Percentiles rank a stretch among this genome's conserved stretches.
Conservation (phyloP, 1,140 invertebrate species). For the Neodiprion lecontei region DNA sequence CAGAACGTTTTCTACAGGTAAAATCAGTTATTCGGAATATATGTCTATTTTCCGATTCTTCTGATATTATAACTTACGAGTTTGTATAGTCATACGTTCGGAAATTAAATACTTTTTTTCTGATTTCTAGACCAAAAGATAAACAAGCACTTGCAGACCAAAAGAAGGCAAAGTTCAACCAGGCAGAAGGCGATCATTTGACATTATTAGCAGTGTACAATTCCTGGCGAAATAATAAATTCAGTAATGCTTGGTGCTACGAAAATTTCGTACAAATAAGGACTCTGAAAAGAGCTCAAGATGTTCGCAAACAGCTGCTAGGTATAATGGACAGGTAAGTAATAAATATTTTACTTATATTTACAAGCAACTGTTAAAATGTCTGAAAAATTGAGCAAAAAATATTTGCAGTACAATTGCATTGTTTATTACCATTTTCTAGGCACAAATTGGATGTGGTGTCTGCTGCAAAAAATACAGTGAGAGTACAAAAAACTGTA, state of each 20-base stretch:
- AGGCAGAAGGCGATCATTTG: slow-evolving; percentile 97
- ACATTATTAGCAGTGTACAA: slow-evolving; percentile 99
- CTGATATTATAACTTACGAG: too few species aligned
- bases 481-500: slow-evolving; percentile 96
- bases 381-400: slow-evolving; percentile 2
- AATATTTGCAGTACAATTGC: slow-evolving; percentile 30
- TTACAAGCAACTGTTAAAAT: not conserved
- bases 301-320: slow-evolving; percentile 96
- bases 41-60: slow-evolving; percentile 10
- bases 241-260: slow-evolving; percentile 99
- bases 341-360: slow-evolving; percentile 11
- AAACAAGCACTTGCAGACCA: slow-evolving; percentile 98
- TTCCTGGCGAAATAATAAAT: slow-evolving; percentile 99
- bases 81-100: too few species aligned
- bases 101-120: not conserved
- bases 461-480: slow-evolving; percentile 94
- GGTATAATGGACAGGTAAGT: slow-evolving; percentile 94
- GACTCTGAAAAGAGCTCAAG: slow-evolving; percentile 96
- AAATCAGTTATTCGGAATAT: slow-evolving; percentile 5
- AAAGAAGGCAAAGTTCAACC: slow-evolving; percentile 99
- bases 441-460: slow-evolving; percentile 98
- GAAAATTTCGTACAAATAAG: slow-evolving; percentile 99
- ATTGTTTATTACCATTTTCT: slow-evolving; percentile 39
- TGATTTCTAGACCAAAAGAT: slow-evolving; percentile 79
- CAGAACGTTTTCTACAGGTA: slow-evolving; percentile 97